These are phyloP conservation scores for Lerema accius DNA, from an alignment of 1,140 invertebrate species.

Conservation along the genomic window DNA sequence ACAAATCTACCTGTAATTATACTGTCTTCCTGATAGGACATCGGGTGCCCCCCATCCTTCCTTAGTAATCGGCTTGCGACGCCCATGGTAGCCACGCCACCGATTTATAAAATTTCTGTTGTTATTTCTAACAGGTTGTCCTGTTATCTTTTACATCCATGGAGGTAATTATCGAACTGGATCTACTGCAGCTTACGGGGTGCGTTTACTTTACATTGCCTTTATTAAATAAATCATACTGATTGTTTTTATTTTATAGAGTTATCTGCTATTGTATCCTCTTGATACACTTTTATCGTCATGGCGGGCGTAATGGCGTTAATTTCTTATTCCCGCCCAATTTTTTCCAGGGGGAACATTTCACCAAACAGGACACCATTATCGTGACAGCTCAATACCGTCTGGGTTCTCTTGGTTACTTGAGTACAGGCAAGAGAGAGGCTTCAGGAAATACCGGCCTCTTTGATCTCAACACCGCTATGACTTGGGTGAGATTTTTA, in stretches of 20 bases:
- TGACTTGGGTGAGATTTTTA: constrained; percentile 83
- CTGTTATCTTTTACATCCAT: constrained; percentile 86
- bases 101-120: no score
- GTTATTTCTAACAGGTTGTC: constrained; percentile 72
- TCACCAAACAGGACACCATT: constrained; percentile 69
- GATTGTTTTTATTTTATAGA: no score
- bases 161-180: constrained; percentile 86
- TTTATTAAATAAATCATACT: no score
- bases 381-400: constrained; percentile 72
- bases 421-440: constrained; percentile 83
- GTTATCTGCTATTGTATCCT: no score
- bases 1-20: no score
- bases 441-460: constrained; percentile 88
- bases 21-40: no score
- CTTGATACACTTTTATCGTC: no score
- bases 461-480: constrained; percentile 86
- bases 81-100: no score
- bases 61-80: no score
- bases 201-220: constrained; percentile 59
- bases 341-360: constrained; percentile 64
- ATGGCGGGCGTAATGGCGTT: no score
- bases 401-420: constrained; percentile 80
- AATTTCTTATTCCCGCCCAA: no score
- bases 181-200: constrained; percentile 86
- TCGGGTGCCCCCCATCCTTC: no score